A percentile compares a stretch with the other conserved stretches of the same genome.
phyloP scores from a whole-genome alignment of 2,113 vertebrate species.

The Semnopithecus entellus region DNA sequence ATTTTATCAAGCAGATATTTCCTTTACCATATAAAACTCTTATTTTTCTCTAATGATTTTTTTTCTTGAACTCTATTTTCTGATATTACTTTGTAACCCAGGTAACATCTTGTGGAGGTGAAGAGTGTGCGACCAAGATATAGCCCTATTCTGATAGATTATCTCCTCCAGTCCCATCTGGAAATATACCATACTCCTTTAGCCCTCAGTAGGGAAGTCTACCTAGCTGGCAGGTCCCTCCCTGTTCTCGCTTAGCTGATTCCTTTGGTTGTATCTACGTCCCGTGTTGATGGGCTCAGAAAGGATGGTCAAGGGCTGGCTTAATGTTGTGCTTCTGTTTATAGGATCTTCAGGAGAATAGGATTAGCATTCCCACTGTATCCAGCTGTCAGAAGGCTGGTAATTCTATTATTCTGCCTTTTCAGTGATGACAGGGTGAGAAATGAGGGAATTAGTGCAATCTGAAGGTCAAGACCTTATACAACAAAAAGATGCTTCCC shows the following conservation, averaged over 20 bases:
- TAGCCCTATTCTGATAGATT: not conserved
- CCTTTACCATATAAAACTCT: not conserved
- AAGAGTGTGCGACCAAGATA: rapidly evolving
- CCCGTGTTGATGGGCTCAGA: not conserved
- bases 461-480: not conserved
- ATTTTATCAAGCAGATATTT: not conserved
- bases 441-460: not conserved
- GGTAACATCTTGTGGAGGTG: not conserved
- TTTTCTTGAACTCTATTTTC: not conserved
- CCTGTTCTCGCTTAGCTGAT: rapidly evolving
- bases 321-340: not conserved
- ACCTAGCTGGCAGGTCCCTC: rapidly evolving
- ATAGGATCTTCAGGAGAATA: not conserved
- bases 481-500: not conserved
- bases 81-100: not conserved
- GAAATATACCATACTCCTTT: not conserved
- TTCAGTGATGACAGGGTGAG: not conserved
- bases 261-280: not conserved
- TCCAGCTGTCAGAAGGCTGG: not conserved
- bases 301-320: rapidly evolving
- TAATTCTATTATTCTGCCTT: not conserved
- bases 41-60: not conserved
- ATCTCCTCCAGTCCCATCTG: not conserved
- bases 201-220: rapidly evolving
- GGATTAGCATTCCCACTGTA: not conserved